These are phyloP conservation scores for Vireo griseus DNA, from an alignment of 2,797 vertebrate species.

Conservation along the genomic window DNA sequence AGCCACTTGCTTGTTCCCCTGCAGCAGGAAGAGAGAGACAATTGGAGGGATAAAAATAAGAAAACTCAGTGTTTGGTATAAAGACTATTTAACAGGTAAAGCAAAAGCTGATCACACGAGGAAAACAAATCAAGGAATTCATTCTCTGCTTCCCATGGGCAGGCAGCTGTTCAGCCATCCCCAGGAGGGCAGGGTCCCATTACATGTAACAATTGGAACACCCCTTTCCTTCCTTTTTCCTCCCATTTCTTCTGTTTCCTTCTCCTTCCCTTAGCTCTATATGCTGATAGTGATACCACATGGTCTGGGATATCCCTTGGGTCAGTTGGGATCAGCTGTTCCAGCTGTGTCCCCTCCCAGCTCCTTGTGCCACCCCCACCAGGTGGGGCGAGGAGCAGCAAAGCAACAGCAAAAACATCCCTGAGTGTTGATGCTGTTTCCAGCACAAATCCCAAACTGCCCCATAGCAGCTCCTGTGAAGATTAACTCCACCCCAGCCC, in stretches of 20 bases:
- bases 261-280: background rate
- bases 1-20: accelerated
- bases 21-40: background rate
- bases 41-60: background rate
- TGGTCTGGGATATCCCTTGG: background rate
- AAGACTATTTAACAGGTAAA: background rate
- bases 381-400: background rate
- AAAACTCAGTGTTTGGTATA: background rate
- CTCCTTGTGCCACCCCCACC: background rate
- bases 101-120: background rate
- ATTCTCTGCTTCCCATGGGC: background rate
- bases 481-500: background rate
- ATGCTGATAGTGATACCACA: accelerated
- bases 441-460: background rate
- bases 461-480: background rate
- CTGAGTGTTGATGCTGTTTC: accelerated
- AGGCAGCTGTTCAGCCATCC: background rate
- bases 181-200: background rate
- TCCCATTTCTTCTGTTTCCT: background rate
- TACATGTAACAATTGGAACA: accelerated
- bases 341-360: background rate
- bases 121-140: background rate
- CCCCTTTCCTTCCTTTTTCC: accelerated
- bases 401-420: background rate
- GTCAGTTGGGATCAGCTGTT: background rate